A percentile compares a stretch with the other conserved stretches of the same genome.
phyloP scores from a whole-genome alignment of 2,113 vertebrate species.

The Chionomys nivalis region DNA sequence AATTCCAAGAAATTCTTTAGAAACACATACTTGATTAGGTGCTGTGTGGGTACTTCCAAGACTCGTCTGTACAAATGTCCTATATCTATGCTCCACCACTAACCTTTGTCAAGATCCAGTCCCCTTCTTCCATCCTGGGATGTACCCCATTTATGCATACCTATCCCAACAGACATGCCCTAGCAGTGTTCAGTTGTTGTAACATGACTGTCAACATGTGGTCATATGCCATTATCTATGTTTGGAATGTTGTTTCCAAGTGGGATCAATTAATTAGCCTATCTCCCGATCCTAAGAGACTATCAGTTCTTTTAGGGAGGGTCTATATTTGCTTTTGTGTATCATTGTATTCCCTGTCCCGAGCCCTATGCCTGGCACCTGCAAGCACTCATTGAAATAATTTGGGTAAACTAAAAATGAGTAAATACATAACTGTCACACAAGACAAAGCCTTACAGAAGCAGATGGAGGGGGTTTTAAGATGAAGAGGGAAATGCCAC shows the following conservation, averaged over 20 bases:
- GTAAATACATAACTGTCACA: neutral
- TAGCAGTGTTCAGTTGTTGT: neutral
- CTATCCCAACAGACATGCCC: neutral
- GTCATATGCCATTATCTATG: neutral
- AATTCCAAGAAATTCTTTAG: neutral
- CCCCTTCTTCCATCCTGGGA: neutral
- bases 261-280: neutral
- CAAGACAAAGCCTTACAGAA: neutral
- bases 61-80: too few species aligned
- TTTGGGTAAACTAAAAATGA: slow-evolving; percentile 1
- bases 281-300: neutral
- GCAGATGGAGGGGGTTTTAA: slow-evolving; percentile 46
- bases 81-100: neutral
- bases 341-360: neutral
- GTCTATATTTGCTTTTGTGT: neutral
- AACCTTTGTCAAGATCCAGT: neutral
- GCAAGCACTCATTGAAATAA: neutral
- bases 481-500: slow-evolving; percentile 28
- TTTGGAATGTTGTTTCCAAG: slow-evolving; percentile 35
- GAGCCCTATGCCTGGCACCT: neutral
- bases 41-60: neutral
- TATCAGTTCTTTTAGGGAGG: slow-evolving; percentile 3
- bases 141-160: accelerated
- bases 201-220: slow-evolving; percentile 6
- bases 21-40: neutral